phyloP scores from a whole-genome alignment of 2,888 invertebrate genomes.

The Erebia palarica region DNA sequence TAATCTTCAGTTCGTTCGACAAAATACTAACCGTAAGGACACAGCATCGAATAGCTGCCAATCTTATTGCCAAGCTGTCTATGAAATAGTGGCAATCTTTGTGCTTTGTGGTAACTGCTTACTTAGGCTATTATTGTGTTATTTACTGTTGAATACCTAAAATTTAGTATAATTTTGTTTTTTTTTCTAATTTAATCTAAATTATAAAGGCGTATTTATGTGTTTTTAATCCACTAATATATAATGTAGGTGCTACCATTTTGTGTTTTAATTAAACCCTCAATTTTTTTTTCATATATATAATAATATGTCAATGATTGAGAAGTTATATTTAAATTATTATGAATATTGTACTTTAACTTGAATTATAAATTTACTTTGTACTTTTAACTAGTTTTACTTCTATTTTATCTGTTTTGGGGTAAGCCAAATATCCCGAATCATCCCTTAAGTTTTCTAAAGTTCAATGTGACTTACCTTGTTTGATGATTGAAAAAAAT shows the following conservation, averaged over 20 bases:
- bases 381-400: not conserved
- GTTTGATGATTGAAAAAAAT: conserved; percentile 64
- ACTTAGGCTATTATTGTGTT: not conserved
- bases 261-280: too few species aligned
- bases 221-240: too few species aligned
- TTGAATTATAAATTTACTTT: too few species aligned
- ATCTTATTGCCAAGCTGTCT: conserved; percentile 30
- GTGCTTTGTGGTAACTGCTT: conserved; percentile 18
- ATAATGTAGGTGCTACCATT: too few species aligned
- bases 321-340: too few species aligned
- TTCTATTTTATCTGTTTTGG: not conserved
- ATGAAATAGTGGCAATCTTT: conserved; percentile 24
- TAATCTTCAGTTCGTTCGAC: conserved; percentile 51
- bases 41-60: conserved; percentile 20
- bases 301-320: too few species aligned
- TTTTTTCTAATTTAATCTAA: not conserved
- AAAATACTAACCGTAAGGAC: conserved; percentile 43
- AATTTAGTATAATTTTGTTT: not conserved
- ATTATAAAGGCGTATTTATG: not conserved
- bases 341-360: too few species aligned
- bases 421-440: conserved; percentile 44
- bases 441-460: conserved; percentile 56
- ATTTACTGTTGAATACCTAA: too few species aligned
- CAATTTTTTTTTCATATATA: too few species aligned
- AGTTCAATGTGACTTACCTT: conserved; percentile 72